Percentiles rank a stretch among this genome's conserved stretches.
Conservation (phyloP, 1,140 invertebrate genomes). For the Pantala flavescens region DNA sequence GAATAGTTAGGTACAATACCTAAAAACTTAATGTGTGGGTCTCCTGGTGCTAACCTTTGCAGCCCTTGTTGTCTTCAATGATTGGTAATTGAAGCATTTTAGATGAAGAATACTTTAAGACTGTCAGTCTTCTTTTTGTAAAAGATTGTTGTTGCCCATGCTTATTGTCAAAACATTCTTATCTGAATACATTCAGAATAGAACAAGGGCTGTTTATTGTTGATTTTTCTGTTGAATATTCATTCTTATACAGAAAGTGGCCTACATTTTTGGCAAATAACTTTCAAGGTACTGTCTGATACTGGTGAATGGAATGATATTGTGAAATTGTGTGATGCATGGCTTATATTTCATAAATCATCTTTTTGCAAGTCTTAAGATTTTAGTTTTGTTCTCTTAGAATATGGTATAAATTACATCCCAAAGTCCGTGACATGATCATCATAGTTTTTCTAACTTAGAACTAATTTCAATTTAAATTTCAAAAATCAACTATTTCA, state of each 20-base stretch:
- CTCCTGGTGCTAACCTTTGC: background rate
- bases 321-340: background rate
- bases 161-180: background rate
- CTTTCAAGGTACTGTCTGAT: background rate
- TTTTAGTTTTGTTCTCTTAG: background rate
- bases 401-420: background rate
- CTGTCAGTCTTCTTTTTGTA: background rate
- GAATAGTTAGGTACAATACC: too few relatives aligned
- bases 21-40: background rate
- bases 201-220: background rate
- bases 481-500: too few relatives aligned
- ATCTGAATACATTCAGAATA: background rate
- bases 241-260: background rate
- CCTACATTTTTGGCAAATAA: background rate
- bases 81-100: background rate
- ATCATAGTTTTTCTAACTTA: too few relatives aligned
- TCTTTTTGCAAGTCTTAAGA: background rate
- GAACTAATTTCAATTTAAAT: too few relatives aligned
- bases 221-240: background rate
- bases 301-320: background rate
- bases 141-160: background rate
- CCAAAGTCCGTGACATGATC: too few relatives aligned
- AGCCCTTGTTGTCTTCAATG: background rate
- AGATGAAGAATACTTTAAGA: background rate
- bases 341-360: background rate